Evolutionary conservation across 1,140 invertebrate genomes (phyloP), one percentile per base, ranked within the genome.

Genomic region (Stegodyphus dumicola): DNA sequence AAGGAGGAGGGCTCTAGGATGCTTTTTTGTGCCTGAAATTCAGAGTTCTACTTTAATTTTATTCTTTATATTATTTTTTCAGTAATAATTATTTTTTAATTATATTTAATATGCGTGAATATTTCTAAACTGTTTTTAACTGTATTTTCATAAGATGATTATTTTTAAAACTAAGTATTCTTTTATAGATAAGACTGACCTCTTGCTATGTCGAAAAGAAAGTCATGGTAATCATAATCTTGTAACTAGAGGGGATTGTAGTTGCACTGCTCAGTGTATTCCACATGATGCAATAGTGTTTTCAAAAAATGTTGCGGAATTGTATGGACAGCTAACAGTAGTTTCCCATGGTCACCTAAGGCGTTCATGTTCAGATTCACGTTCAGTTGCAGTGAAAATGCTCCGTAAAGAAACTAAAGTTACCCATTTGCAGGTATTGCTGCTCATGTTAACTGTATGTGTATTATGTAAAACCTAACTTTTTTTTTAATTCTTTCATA

Each of bases 121-220:
- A 33, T 33, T 33, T 33, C 33, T 33, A 33, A 33, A 3, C 1
- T 33, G 1, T 33, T 33, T 33, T 33, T 1, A 33, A n/a, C n/a
- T n/a, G 33, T 33, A 33, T 33, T 33, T 33, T 1, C 33, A 33
- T 33, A 33, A 33, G 3, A 33, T 33, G 33, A 33, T 33, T 33
- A 10, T 60, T 60, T 60, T 15, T 9, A 2, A 10, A 10, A 60
- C 56, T 60, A 10, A 60, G 2, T 60, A 85, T 84, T 83, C 51
- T 87, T 90, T 91, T 17, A 11, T 17, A 95, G 94, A 96, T 90
- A 93, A 93, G 90, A 95, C 95, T 6, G 93, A 93, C 56, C 89
- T 96, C 85, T 89, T 96, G 56, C 91, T 96, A 15, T 96, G 95
- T 88, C 91, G 91, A 86, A 88, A 88, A 49, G 91, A 92, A 87